phyloP scores from a whole-genome alignment of 2,113 vertebrate genomes.

The Perca flavescens region DNA sequence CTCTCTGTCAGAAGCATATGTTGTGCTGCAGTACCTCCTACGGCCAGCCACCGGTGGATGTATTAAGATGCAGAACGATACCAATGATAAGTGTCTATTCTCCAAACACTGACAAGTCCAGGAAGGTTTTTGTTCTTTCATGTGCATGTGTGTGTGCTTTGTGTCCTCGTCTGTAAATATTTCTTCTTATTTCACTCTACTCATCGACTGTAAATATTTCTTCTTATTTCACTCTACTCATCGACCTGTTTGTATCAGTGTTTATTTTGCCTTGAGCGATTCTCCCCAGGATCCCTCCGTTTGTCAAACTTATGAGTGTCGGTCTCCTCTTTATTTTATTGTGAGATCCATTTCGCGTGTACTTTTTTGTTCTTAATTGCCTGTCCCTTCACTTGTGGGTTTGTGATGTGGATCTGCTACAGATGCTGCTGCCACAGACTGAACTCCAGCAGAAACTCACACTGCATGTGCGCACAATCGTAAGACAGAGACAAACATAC shows the following conservation, averaged over 20 bases:
- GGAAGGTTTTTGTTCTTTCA: neutral
- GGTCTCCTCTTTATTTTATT: conserved; percentile 8
- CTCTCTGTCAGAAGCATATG: neutral
- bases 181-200: conserved; percentile 9
- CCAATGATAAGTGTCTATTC: conserved; percentile 13
- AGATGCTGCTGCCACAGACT: neutral
- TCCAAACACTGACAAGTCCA: conserved; percentile 1
- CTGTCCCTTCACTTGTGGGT: neutral
- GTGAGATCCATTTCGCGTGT: neutral
- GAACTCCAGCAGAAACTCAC: neutral
- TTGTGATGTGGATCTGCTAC: neutral
- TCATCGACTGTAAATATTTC: conserved; percentile 51
- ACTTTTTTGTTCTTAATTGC: conserved; percentile 1
- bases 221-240: conserved; percentile 18
- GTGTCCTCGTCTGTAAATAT: conserved; percentile 22
- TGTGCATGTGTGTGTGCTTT: neutral
- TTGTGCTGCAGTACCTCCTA: neutral
- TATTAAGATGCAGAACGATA: neutral
- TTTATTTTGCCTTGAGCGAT: conserved; percentile 38
- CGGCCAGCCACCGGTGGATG: neutral
- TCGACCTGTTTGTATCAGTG: conserved; percentile 63
- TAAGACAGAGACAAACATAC: neutral
- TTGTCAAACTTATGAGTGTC: conserved; percentile 53
- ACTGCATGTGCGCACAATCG: too few species aligned
- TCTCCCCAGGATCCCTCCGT: conserved; percentile 28